Base-by-base conservation (phyloP, 2,797 vertebrate species). In the Sarcoramphus papa region DNA sequence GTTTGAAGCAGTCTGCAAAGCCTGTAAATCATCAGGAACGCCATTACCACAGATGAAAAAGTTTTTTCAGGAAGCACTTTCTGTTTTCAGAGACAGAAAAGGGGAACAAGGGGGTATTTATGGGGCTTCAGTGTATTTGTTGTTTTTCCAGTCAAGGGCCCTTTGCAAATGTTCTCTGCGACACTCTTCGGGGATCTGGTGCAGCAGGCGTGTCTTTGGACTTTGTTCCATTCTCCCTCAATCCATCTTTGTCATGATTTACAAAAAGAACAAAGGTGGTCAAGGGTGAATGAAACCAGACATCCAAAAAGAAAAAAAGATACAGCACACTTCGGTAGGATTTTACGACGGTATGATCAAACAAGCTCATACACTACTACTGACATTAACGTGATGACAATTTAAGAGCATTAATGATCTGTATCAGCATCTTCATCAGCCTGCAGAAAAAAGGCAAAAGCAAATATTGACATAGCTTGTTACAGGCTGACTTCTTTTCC, bases 401-500 rank as follows among this genome's bases (percentile, higher is more conserved):
- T 86, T 95, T 96, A 92, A 88, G 48, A 94, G 48, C 73, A 64
- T 86, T 96, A 93, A 94, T 86, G 82, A 84, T 72, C 87, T 91
- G 51, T 88, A 84, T 91, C 91, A 85, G 35, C 73, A 78, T 94
- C 64, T 78, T 91, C 76, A 79, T 86, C 81, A 92, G 82, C 63
- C 41, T 84, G 50, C n/a, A 76, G 79, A 85, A 94, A 85, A 92
- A 75, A 92, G 25, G 59, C 65, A 63, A 67, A 90, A 88, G 47
- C 40, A 90, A 86, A 81, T 86, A 90, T 79, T 86, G 79, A 30
- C 28, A 41, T 22, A 85, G 54, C 20, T 84, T 88, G 30, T 65
- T 86, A 74, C 23, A 67, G 41, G 9, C 67, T 65, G 50, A n/a
- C 10, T 51, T 69, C 4, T 83, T 77, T 64, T 77, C 54, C 60